Conservation (phyloP, 2,113 vertebrate species). For the Cyprinus carpio region DNA sequence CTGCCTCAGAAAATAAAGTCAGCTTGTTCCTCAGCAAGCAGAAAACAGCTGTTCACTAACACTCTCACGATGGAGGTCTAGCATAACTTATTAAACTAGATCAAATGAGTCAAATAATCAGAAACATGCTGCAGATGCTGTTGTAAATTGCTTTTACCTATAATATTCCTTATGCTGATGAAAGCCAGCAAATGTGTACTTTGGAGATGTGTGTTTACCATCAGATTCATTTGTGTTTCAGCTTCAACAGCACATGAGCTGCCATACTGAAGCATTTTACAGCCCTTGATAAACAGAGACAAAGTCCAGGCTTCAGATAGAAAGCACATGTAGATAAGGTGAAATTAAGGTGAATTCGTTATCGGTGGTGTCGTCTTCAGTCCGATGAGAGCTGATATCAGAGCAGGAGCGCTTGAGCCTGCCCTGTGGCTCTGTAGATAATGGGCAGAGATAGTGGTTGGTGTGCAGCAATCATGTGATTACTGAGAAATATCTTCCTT, state of each 20-base stretch:
- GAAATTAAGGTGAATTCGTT: too few species aligned
- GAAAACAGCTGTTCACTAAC: neutral
- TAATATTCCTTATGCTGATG: neutral
- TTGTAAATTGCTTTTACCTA: neutral
- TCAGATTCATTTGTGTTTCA: too few species aligned
- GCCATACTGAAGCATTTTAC: neutral
- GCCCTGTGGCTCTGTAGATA: neutral
- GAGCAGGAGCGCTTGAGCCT: too few species aligned
- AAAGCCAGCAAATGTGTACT: neutral
- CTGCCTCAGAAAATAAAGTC: neutral
- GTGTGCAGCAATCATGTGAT: conserved; percentile 2
- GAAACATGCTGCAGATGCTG: neutral
- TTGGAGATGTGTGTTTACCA: too few species aligned
- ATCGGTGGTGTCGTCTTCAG: too few species aligned
- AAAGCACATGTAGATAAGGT: neutral
- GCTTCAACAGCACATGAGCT: neutral
- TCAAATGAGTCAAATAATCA: neutral
- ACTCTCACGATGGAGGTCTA: neutral
- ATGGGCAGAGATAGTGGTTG: neutral
- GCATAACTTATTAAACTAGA: neutral
- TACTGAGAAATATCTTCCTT: conserved; percentile 5
- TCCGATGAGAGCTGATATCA: too few species aligned
- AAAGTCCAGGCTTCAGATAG: neutral
- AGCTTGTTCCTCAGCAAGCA: neutral
- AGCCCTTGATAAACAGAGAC: neutral